Evolutionary conservation across 2,888 invertebrate species (phyloP).

Genomic region (Melipona bicolor): DNA sequence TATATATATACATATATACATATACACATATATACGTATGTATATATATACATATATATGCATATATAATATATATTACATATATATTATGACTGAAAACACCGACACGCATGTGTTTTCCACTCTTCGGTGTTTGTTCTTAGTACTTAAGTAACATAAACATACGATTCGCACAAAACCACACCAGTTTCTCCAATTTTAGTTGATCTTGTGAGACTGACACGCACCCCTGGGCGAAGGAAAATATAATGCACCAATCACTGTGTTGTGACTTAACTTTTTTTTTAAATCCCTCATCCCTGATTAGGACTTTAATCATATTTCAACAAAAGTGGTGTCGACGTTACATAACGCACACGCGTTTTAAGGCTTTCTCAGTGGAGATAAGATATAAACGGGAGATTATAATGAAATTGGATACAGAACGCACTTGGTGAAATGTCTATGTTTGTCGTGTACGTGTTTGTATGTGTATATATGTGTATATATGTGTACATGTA

Average conservation of each 20-base stretch:
- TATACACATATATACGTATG: slow-evolving; percentile 74
- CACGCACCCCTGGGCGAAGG: slow-evolving; percentile 71
- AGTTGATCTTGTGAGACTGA: slow-evolving; percentile 70
- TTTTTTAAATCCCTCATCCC: slow-evolving; percentile 61
- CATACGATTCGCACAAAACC: slow-evolving; percentile 77
- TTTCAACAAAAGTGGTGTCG: slow-evolving; percentile 83
- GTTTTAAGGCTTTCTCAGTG: slow-evolving; percentile 61
- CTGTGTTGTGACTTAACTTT: slow-evolving; percentile 66
- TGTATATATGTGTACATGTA: slow-evolving; percentile 32
- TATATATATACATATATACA: slow-evolving; percentile 72
- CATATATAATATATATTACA: slow-evolving; percentile 83
- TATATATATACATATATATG: slow-evolving; percentile 67
- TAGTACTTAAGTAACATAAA: slow-evolving; percentile 80
- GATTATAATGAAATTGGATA: slow-evolving; percentile 69
- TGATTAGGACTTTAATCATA: slow-evolving; percentile 62
- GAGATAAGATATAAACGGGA: slow-evolving; percentile 71
- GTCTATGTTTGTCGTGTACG: slow-evolving; percentile 35
- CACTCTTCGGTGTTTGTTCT: slow-evolving; percentile 71
- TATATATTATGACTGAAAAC: slow-evolving; percentile 83
- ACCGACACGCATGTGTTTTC: slow-evolving; percentile 76
- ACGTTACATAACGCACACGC: slow-evolving; percentile 71
- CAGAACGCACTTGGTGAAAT: slow-evolving; percentile 70
- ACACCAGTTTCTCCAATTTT: slow-evolving; percentile 76
- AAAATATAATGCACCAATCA: slow-evolving; percentile 74
- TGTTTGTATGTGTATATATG: slow-evolving; percentile 39